Evolutionary conservation across 1,140 invertebrate genomes (phyloP).

Genomic region (Globodera ellingtonae): DNA sequence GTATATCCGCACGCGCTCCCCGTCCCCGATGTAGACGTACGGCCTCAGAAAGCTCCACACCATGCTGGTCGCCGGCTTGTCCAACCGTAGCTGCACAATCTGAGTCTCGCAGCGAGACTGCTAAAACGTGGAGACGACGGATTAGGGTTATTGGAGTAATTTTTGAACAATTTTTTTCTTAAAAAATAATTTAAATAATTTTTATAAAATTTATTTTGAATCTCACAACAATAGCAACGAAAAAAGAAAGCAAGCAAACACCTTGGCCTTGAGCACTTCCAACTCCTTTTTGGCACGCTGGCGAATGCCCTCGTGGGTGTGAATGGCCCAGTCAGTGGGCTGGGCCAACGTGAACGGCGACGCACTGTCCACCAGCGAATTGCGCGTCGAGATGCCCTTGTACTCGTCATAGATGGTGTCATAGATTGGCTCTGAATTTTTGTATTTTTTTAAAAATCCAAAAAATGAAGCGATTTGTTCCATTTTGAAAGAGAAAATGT

Average conservation of each 20-base stretch:
- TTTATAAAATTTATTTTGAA: background rate
- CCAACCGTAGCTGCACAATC: slow-evolving; percentile 36
- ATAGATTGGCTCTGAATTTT: slow-evolving; percentile 54
- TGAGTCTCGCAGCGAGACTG: slow-evolving; percentile 42
- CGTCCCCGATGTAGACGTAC: slow-evolving; percentile 54
- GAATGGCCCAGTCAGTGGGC: slow-evolving; percentile 58
- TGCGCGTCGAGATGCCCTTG: slow-evolving; percentile 42
- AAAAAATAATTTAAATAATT: background rate
- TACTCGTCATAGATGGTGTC: slow-evolving; percentile 56
- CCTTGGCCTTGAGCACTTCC: slow-evolving; percentile 49
- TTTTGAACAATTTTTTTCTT: too few relatives aligned
- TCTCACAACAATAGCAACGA: background rate
- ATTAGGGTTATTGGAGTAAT: too few relatives aligned
- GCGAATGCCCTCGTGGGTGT: slow-evolving; percentile 55
- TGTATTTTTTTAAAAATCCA: too few relatives aligned
- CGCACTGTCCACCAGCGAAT: slow-evolving; percentile 49
- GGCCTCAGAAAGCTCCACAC: slow-evolving; percentile 51
- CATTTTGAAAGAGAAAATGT: too few relatives aligned
- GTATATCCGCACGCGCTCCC: slow-evolving; percentile 34
- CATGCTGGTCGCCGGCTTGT: slow-evolving; percentile 43
- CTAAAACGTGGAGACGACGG: slow-evolving; percentile 17
- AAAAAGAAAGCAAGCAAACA: slow-evolving; percentile 7
- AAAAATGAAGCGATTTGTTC: too few relatives aligned
- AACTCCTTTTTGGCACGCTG: slow-evolving; percentile 51
- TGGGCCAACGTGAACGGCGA: slow-evolving; percentile 41